phyloP scores from a whole-genome alignment of 2,888 invertebrate species.

The Orthosia incerta region DNA sequence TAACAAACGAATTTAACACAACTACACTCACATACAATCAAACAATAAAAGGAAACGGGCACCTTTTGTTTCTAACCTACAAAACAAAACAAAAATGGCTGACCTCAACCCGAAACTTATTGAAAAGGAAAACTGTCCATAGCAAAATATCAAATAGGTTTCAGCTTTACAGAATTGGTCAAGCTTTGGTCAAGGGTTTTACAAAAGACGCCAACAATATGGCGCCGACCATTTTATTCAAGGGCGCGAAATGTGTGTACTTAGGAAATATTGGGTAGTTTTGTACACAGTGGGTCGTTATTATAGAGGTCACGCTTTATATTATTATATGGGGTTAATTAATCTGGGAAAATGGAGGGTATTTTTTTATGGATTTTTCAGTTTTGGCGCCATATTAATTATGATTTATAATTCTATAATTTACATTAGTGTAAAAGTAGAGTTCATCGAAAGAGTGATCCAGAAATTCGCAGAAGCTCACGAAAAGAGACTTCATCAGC shows the following conservation, averaged over 20 bases:
- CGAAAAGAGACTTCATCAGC: no score
- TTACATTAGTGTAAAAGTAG: no score
- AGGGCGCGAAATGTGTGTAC: conserved; percentile 18
- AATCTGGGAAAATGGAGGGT: neutral
- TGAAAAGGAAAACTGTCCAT: conserved; percentile 32
- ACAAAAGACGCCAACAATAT: conserved; percentile 37
- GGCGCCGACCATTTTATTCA: conserved; percentile 28
- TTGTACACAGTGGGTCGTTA: conserved; percentile 13
- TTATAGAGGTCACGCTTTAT: neutral
- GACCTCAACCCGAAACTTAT: conserved; percentile 32
- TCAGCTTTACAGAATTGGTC: conserved; percentile 44
- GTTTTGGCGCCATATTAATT: neutral
- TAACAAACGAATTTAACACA: conserved; percentile 10
- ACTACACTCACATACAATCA: neutral
- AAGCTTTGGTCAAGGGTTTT: conserved; percentile 40
- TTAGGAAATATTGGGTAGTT: conserved; percentile 29
- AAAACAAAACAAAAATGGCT: conserved; percentile 32
- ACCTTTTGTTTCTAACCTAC: conserved; percentile 29
- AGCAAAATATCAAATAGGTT: conserved; percentile 29
- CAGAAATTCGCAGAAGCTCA: no score
- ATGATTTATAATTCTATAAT: neutral
- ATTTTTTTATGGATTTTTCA: neutral
- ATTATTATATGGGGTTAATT: neutral
- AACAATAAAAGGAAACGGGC: conserved; percentile 33
- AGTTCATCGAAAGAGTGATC: no score